Percentiles rank a stretch among this genome's conserved stretches.
Conservation (phyloP, 1,140 invertebrate genomes). For the Adelges cooleyi region DNA sequence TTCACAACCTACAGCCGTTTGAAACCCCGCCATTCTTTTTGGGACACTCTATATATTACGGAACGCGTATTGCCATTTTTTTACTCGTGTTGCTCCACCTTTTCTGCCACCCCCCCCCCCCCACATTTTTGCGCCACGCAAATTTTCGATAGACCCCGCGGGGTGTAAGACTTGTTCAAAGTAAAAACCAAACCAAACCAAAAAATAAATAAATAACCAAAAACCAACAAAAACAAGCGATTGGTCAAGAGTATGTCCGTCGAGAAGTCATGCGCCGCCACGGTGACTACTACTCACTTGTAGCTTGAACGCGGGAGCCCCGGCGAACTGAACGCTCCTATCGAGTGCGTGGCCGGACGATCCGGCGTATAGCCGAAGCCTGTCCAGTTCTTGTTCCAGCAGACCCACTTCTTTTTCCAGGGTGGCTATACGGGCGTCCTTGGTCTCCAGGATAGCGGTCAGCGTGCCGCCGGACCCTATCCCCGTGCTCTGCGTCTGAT, state of each 20-base stretch:
- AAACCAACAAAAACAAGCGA: not conserved
- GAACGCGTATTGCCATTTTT: too few species aligned
- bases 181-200: too few species aligned
- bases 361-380: conserved; percentile 37
- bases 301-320: conserved; percentile 9
- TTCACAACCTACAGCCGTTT: too few species aligned
- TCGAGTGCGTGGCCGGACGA: conserved; percentile 1
- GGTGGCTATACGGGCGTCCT: conserved; percentile 71
- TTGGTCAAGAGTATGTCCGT: not conserved
- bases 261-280: not conserved
- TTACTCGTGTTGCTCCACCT: too few species aligned
- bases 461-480: conserved; percentile 54
- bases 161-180: too few species aligned
- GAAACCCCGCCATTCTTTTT: too few species aligned
- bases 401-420: conserved; percentile 69
- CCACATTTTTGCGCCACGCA: too few species aligned
- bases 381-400: conserved; percentile 56
- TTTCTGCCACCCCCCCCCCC: too few species aligned
- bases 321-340: conserved; percentile 1
- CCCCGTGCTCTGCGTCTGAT: conserved; percentile 46
- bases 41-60: too few species aligned
- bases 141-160: too few species aligned
- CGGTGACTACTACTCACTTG: conserved; percentile 7
- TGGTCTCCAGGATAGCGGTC: conserved; percentile 65
- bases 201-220: too few species aligned